phyloP scores from a whole-genome alignment of 2,888 invertebrate genomes.

The Tipula confusa region DNA sequence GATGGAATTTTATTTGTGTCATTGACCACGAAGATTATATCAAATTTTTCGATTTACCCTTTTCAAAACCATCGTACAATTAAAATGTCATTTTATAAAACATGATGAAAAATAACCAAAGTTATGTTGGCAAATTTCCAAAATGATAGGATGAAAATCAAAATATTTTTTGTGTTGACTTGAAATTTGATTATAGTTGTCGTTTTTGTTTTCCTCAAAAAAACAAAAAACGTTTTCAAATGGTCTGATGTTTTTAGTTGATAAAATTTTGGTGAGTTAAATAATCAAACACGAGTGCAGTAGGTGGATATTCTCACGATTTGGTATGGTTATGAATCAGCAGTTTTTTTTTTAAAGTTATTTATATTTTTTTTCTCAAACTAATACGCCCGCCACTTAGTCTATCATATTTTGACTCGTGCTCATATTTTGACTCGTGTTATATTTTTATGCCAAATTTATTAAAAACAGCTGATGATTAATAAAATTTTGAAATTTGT shows the following conservation, averaged over 20 bases:
- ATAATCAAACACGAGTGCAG: not conserved
- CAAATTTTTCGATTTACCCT: not conserved
- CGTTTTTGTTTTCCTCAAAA: not conserved
- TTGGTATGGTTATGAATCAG: not conserved
- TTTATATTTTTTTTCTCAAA: too few relatives aligned
- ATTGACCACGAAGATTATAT: not conserved
- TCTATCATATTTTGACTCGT: too few relatives aligned
- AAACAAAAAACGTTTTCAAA: not conserved
- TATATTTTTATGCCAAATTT: too few relatives aligned
- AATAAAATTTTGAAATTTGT: too few relatives aligned
- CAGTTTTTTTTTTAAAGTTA: too few relatives aligned
- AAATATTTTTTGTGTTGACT: not conserved
- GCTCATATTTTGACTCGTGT: too few relatives aligned
- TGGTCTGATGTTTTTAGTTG: not conserved
- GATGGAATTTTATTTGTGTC: not conserved
- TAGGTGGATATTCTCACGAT: not conserved
- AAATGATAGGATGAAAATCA: not conserved
- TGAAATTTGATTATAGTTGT: not conserved
- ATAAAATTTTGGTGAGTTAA: not conserved
- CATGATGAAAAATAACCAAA: not conserved
- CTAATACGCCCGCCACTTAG: too few relatives aligned
- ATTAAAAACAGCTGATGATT: too few relatives aligned
- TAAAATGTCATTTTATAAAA: not conserved
- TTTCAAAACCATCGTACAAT: not conserved
- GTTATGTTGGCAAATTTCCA: not conserved